Evolutionary conservation across 1,140 invertebrate species (phyloP).

Genomic region (Venturia canescens): DNA sequence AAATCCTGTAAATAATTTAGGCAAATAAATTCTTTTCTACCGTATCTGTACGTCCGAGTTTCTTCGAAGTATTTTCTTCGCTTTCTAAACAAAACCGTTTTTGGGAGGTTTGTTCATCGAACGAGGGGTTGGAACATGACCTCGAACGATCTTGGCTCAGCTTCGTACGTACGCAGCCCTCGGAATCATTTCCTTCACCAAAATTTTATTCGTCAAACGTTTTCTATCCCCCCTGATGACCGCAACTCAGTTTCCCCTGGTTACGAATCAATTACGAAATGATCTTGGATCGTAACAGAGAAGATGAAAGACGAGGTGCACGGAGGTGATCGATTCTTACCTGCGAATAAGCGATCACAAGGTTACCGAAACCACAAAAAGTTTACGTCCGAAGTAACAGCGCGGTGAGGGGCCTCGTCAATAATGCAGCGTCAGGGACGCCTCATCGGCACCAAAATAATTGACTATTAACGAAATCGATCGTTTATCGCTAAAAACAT

Average conservation of each 20-base stretch:
- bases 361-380: slow-evolving; percentile 6
- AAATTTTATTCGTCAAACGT: neutral
- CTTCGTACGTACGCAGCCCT: too few relatives aligned
- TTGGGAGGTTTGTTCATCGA: too few relatives aligned
- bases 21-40: slow-evolving; percentile 74
- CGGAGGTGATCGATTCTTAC: neutral
- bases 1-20: slow-evolving; percentile 74
- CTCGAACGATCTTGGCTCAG: too few relatives aligned
- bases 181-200: neutral
- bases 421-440: neutral
- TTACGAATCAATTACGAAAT: neutral
- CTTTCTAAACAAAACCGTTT: too few relatives aligned
- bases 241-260: neutral
- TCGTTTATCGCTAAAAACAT: slow-evolving; percentile 9
- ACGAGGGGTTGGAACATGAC: too few relatives aligned
- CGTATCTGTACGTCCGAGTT: slow-evolving; percentile 43
- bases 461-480: neutral
- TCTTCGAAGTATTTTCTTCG: slow-evolving; percentile 52
- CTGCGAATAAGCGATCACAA: neutral
- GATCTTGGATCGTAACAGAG: neutral
- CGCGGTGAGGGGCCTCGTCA: neutral
- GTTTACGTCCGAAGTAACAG: neutral
- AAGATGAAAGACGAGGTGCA: neutral
- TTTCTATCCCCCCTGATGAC: neutral
- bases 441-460: neutral